Base-by-base conservation (phyloP, 2,797 vertebrate species). In the Hypotaenidia okinawae region DNA sequence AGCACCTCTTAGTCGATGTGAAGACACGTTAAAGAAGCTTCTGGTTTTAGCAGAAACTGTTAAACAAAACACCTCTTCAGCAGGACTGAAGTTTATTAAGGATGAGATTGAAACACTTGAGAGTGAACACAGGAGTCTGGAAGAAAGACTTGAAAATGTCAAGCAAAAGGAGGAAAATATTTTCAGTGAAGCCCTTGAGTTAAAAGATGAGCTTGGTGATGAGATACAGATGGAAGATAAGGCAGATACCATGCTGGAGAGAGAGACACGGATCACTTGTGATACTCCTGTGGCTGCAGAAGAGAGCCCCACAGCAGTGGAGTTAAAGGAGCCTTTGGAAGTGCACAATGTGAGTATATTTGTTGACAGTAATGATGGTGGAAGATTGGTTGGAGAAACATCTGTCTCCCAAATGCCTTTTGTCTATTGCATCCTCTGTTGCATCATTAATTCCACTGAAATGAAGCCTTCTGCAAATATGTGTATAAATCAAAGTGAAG, bases 51-150 rank as follows among this genome's bases (percentile, higher is more conserved):
- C 96, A 78, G 96, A 98, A 93, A 75, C 96, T 52, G 64, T 98
- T 90, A 95, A 97, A 92, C 96, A 96, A 87, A 98, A 97, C 75
- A 97, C 96, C 59, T 98, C 97, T 97, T 92, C 96, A 91, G 55
- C 66, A 57, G 97, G 97, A 76, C 94, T 95, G 94, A 95, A 96
- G 59, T 91, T 94, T 87, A 97, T 98, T 97, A 94, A 97, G 72
- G 96, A 97, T 69, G 96, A 96, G 76, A 91, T 97, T 88, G 96
- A 97, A 95, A 91, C 95, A 89, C 96, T 97, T 95, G 87, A 96
- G 52, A 89, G 18, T 74, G 94, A 97, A 93, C 96, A 96, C 32
- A 96, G 81, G 90, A 96, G 87, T 81, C 85, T 97, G 93, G 87
- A 97, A 95, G 91, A 96, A 87, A 93, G 90, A 84, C 96, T 97